phyloP scores from a whole-genome alignment of 64 coral and sea anemone genomes.

The Montipora sp. region DNA sequence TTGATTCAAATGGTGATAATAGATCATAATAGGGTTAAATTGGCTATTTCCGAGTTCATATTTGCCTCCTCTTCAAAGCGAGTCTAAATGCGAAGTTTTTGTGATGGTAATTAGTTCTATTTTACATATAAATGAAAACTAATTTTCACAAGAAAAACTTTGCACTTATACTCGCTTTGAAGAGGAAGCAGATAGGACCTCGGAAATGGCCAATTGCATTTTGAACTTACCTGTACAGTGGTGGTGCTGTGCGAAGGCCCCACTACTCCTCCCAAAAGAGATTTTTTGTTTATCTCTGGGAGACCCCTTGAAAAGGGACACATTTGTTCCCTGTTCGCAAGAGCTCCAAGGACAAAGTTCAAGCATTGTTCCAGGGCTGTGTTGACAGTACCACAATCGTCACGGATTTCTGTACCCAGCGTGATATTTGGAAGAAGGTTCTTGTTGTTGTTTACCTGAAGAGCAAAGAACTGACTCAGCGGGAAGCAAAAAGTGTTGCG shows the following conservation, averaged over 20 bases:
- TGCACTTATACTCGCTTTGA: too few species aligned
- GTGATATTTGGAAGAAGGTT: conserved; percentile 84
- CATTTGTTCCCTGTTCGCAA: conserved; percentile 36
- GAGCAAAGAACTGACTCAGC: background rate
- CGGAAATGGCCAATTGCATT: background rate
- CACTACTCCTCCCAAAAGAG: conserved; percentile 63
- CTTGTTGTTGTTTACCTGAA: conserved; percentile 66
- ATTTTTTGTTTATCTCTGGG: background rate
- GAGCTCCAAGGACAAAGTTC: conserved; percentile 59
- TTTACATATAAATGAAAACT: too few species aligned
- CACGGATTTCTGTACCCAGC: conserved; percentile 83
- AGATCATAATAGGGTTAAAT: too few species aligned
- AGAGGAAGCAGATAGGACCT: too few species aligned
- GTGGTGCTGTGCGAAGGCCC: conserved; percentile 77
- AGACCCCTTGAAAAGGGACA: background rate
- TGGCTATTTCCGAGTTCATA: too few species aligned
- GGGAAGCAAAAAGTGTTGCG: too few species aligned
- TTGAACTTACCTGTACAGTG: conserved; percentile 56
- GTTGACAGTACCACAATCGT: conserved; percentile 84
- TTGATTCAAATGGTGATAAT: too few species aligned
- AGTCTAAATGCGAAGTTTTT: too few species aligned
- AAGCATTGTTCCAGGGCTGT: conserved; percentile 79
- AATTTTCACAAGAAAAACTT: too few species aligned
- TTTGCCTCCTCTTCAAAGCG: too few species aligned
- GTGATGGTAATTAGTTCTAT: too few species aligned